phyloP scores from a whole-genome alignment of 2,113 vertebrate species.

The Prunella fulvescens region DNA sequence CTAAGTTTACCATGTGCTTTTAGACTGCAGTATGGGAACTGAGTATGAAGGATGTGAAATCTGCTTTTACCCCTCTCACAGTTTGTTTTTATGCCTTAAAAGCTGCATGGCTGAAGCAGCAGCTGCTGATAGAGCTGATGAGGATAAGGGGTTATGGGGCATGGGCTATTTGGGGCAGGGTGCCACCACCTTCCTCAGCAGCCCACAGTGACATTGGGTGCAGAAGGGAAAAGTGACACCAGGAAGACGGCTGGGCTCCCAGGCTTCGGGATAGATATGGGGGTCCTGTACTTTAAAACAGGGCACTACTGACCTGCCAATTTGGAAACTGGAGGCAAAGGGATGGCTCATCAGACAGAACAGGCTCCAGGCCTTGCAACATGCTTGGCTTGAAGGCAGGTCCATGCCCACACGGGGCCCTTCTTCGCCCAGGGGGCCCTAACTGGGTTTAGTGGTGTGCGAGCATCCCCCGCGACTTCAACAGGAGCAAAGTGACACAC shows the following conservation, averaged over 20 bases:
- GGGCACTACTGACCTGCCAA: not conserved
- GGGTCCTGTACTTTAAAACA: not conserved
- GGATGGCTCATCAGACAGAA: not conserved
- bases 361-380: not conserved
- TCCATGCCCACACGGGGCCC: fast-evolving
- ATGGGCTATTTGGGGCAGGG: not conserved
- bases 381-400: not conserved
- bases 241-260: not conserved
- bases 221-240: not conserved
- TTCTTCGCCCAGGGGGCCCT: fast-evolving
- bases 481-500: not conserved
- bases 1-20: not conserved
- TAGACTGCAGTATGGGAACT: not conserved
- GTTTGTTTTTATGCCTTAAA: not conserved
- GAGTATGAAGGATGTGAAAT: not conserved
- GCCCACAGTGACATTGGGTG: too few species aligned
- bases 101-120: not conserved
- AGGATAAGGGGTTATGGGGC: not conserved
- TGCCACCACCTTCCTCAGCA: not conserved
- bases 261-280: fast-evolving
- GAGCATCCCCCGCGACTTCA: not conserved
- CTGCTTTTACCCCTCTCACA: not conserved
- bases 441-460: fast-evolving
- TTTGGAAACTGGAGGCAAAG: not conserved
- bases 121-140: not conserved